Evolutionary conservation across 2,113 vertebrate genomes (phyloP).

Genomic region (Pipa parva): DNA sequence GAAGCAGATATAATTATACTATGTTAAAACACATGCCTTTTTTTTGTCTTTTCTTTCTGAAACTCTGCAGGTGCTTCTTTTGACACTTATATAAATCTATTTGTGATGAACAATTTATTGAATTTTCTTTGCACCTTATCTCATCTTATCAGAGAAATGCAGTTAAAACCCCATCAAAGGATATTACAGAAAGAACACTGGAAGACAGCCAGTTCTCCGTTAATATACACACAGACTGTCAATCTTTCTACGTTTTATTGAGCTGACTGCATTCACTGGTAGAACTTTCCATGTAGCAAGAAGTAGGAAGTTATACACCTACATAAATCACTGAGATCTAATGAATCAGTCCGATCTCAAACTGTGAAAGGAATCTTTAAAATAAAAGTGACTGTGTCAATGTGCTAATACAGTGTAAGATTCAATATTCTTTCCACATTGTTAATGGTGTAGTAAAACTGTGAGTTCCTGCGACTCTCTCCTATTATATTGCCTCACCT

Average conservation of each 20-base stretch:
- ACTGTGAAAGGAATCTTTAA: not conserved
- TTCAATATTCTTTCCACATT: not conserved
- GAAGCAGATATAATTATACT: not conserved
- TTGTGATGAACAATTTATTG: constrained; percentile 36
- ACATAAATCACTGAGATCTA: constrained; percentile 6
- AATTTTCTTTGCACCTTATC: constrained; percentile 16
- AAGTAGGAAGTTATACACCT: not conserved
- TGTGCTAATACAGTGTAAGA: not conserved
- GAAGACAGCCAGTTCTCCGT: constrained; percentile 25
- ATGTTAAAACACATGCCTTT: not conserved
- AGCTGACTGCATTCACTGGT: not conserved
- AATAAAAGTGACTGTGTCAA: not conserved
- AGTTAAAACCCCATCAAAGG: constrained; percentile 37
- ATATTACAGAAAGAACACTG: constrained; percentile 28
- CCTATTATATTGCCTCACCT: not conserved
- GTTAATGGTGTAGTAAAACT: not conserved
- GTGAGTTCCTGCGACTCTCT: not conserved
- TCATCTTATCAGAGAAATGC: constrained; percentile 37
- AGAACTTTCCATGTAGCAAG: constrained; percentile 3
- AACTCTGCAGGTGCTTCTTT: constrained; percentile 14
- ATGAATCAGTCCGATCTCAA: not conserved
- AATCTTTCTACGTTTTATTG: constrained; percentile 10
- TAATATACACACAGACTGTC: constrained; percentile 17
- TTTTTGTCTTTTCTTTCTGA: not conserved
- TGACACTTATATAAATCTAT: constrained; percentile 36